Conservation (phyloP, 1,140 invertebrate genomes). For the Tetramorium parvispinum region DNA sequence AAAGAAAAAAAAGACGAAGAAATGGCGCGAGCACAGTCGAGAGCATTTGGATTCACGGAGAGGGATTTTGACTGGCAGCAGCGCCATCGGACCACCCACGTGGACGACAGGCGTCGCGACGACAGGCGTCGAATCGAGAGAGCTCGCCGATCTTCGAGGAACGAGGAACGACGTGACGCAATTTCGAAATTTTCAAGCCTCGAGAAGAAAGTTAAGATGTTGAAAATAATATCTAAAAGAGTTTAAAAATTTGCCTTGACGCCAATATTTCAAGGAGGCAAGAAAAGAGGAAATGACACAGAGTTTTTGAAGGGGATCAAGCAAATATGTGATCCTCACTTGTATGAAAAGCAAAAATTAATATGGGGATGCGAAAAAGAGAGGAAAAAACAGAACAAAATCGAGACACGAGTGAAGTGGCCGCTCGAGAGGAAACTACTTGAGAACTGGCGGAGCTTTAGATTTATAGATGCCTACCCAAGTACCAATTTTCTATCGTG, state of each 20-base stretch:
- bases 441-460: conserved; percentile 71
- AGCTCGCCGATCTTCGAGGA: not conserved
- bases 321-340: not conserved
- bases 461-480: conserved; percentile 73
- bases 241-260: not conserved
- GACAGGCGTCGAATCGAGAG: conserved; percentile 14
- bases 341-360: conserved; percentile 11
- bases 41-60: conserved; percentile 49
- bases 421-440: conserved; percentile 77
- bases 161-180: not conserved
- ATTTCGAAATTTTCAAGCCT: not conserved
- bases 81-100: conserved; percentile 74
- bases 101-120: conserved; percentile 63
- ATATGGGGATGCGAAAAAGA: conserved; percentile 21
- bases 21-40: conserved; percentile 57
- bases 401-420: conserved; percentile 79
- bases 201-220: not conserved
- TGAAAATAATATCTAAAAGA: not conserved
- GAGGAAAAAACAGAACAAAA: conserved; percentile 59
- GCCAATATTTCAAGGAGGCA: not conserved
- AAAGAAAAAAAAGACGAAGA: conserved; percentile 14
- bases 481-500: conserved; percentile 71
- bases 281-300: not conserved
- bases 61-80: conserved; percentile 76
- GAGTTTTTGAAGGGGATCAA: not conserved